These are phyloP conservation scores for Haliclystus octoradiatus DNA, from an alignment of 30 jellyfish, hydroid and myxozoan species.

Conservation along the genomic window DNA sequence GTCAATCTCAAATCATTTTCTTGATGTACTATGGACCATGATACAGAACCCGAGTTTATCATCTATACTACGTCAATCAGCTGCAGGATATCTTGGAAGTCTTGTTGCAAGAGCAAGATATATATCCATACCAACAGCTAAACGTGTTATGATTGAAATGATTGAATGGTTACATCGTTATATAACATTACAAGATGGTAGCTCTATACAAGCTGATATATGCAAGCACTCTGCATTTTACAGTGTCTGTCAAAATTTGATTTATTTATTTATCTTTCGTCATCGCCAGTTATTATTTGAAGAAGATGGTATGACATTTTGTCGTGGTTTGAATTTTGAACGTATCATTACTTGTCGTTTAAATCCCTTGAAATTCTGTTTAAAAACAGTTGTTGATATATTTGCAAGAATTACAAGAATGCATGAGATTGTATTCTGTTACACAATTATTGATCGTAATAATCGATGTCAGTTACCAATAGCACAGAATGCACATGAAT, in stretches of 20 bases:
- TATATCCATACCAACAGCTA: conserved; percentile 18
- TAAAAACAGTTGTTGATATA: conserved; percentile 61
- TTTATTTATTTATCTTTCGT: conserved; percentile 64
- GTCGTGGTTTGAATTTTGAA: conserved; percentile 40
- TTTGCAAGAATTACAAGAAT: conserved; percentile 81
- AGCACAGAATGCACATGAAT: conserved; percentile 4
- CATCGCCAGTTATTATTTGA: conserved; percentile 22
- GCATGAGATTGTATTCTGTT: conserved; percentile 80
- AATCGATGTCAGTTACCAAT: conserved; percentile 31
- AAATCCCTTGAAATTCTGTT: conserved; percentile 70
- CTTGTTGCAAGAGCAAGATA: conserved; percentile 63
- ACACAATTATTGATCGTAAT: conserved; percentile 78
- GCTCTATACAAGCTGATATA: conserved; percentile 40
- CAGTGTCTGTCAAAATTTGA: conserved; percentile 62
- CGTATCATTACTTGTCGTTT: conserved; percentile 48
- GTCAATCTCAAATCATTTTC: conserved; percentile 50
- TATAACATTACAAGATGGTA: conserved; percentile 42
- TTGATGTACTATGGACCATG: conserved; percentile 61
- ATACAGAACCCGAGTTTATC: conserved; percentile 63
- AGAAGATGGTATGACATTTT: conserved; percentile 30
- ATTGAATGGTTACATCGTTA: conserved; percentile 63
- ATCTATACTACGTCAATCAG: conserved; percentile 41
- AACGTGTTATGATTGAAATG: conserved; percentile 11
- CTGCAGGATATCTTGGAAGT: conserved; percentile 60
- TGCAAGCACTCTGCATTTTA: conserved; percentile 54